Evolutionary conservation across 2,797 vertebrate genomes (phyloP), one percentile per base, ranked within the genome.

Genomic region (Hirundo rustica): DNA sequence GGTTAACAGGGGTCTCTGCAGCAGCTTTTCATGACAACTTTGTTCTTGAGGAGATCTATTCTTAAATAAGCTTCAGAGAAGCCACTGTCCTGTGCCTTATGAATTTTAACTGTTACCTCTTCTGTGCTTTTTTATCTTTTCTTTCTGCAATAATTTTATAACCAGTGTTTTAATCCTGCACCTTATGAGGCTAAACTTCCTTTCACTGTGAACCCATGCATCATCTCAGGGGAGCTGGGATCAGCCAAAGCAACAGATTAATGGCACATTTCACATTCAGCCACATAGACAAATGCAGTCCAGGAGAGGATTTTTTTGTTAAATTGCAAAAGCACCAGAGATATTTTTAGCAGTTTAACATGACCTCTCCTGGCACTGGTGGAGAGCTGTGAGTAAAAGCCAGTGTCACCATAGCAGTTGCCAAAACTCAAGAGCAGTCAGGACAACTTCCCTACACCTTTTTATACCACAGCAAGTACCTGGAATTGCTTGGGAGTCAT

Each of bases 61-160:
- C 84, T 77, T 89, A 83, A 83, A 65, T 42, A 91, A 88, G 58
- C 34, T 85, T 88, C 72, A 85, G 88, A 96, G 75, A 83, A 80
- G 34, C n/a, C 68, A 76, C 42, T 54, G n/a, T 65, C n/a, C 26
- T 2, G 1, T 54, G 53, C 65, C 30, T 91, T 54, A 3, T 3
- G 17, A 80, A 29, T 45, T 85, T 71, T 85, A 94, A 75, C 68
- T 71, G 19, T 50, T 88, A 44, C 5, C 25, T 80, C 54, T 86
- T 88, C 84, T 53, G 8, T 7, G 4, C 22, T 90, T 55, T 55
- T 89, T 80, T 57, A 77, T 40, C n/a, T 79, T 79, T 76, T 44
- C 22, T 71, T 91, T 60, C 67, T 73, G 45, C 42, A 70, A 25
- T 48, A 26, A 73, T 50, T 81, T 82, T 79, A 16, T 48, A 87